phyloP scores from a whole-genome alignment of 2,113 vertebrate species.

The Alaudala cheleensis region DNA sequence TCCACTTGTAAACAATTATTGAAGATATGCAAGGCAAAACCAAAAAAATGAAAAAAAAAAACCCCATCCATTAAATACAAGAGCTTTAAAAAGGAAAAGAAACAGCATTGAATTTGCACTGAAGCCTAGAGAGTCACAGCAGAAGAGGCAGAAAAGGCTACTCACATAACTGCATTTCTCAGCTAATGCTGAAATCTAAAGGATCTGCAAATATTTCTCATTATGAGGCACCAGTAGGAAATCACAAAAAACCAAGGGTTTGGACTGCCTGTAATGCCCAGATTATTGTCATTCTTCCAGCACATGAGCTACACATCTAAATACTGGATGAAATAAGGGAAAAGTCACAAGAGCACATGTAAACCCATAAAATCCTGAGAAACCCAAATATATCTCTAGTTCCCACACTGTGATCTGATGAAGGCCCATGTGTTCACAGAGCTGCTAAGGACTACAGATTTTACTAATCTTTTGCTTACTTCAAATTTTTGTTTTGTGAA shows the following conservation, averaged over 20 bases:
- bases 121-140: background rate
- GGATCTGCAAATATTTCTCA: background rate
- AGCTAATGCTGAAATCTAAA: background rate
- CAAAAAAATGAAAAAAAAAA: background rate
- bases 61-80: background rate
- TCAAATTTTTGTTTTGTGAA: background rate
- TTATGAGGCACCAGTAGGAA: background rate
- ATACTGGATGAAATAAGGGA: background rate
- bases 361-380: background rate
- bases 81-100: background rate
- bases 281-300: background rate
- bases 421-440: background rate
- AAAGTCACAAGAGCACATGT: background rate
- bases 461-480: background rate
- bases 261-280: rapidly evolving
- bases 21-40: background rate
- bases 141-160: background rate
- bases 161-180: background rate
- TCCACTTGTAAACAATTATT: background rate
- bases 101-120: background rate
- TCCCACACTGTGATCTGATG: background rate
- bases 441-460: background rate
- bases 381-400: background rate
- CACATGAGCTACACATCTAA: background rate
- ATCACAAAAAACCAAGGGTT: background rate